Conservation (phyloP, 2,797 vertebrate genomes). For the Myripristis murdjan region DNA sequence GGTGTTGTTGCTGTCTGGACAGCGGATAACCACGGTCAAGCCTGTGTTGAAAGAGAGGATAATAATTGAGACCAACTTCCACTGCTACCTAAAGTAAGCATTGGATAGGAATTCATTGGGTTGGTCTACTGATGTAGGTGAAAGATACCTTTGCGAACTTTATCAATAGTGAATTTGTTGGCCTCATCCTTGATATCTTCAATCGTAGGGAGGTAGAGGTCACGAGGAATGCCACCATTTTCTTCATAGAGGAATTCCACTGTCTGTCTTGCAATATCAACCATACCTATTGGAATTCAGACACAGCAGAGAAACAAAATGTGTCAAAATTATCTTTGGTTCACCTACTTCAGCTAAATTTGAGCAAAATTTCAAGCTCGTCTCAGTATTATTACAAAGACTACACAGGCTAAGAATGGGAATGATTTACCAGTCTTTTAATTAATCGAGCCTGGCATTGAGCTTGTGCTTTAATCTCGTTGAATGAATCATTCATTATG, state of each 20-base stretch:
- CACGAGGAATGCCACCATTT: constrained; percentile 97
- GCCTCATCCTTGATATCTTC: constrained; percentile 99
- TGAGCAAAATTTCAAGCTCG: not conserved
- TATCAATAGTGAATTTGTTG: constrained; percentile 98
- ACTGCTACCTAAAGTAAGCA: too few relatives aligned
- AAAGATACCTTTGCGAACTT: constrained; percentile 97
- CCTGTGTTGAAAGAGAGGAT: constrained; percentile 79
- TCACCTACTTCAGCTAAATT: not conserved
- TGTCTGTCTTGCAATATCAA: constrained; percentile 97
- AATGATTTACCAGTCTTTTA: constrained; percentile 7
- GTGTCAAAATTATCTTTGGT: not conserved
- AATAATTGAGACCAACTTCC: too few relatives aligned
- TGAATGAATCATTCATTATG: not conserved
- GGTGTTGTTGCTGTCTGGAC: constrained; percentile 96
- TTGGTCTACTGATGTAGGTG: not conserved
- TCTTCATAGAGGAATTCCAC: constrained; percentile 99
- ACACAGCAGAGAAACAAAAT: constrained; percentile 7
- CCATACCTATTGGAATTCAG: constrained; percentile 90
- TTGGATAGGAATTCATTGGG: too few relatives aligned
- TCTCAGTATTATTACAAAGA: not conserved
- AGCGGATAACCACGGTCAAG: constrained; percentile 95
- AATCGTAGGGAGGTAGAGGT: constrained; percentile 98
- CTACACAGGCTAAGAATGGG: not conserved
- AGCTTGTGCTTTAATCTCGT: not conserved
- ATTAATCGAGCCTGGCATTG: constrained; percentile 11